Percentiles rank a stretch among this genome's conserved stretches.
These are phyloP conservation scores for Pogonocherus hispidulus DNA, from an alignment of 2,888 invertebrate genomes.

Conservation along the genomic window DNA sequence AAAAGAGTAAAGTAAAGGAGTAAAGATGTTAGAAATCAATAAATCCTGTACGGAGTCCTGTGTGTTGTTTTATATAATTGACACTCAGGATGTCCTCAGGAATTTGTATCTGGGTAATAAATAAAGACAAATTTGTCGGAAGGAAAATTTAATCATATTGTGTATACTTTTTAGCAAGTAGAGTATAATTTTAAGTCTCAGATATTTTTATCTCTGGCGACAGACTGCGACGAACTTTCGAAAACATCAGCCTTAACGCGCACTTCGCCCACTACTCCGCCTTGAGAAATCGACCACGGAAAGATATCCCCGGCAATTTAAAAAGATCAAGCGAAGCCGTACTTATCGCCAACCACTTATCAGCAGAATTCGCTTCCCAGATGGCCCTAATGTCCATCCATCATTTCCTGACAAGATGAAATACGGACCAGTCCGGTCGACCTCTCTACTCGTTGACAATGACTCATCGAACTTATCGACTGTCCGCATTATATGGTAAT, in stretches of 20 bases:
- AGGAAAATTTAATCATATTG: too few relatives aligned
- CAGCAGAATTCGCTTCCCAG: constrained; percentile 47
- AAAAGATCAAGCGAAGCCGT: constrained; percentile 42
- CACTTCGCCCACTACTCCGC: neutral
- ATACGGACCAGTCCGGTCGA: constrained; percentile 39
- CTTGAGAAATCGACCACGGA: constrained; percentile 40
- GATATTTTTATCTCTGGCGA: neutral
- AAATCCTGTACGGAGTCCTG: too few relatives aligned
- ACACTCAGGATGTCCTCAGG: too few relatives aligned
- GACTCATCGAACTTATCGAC: constrained; percentile 32
- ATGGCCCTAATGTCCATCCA: constrained; percentile 49
- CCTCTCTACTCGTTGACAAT: constrained; percentile 7
- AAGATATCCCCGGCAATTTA: constrained; percentile 42
- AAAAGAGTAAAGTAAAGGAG: too few relatives aligned
- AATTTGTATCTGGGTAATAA: too few relatives aligned
- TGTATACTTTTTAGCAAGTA: too few relatives aligned
- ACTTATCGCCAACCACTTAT: constrained; percentile 48
- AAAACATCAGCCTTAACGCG: neutral
- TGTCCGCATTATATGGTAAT: constrained; percentile 27
- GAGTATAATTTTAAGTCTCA: too few relatives aligned
- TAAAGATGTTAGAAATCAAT: too few relatives aligned
- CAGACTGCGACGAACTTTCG: neutral
- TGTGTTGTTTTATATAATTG: too few relatives aligned
- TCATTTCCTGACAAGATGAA: constrained; percentile 51
- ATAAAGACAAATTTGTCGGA: too few relatives aligned